These are phyloP conservation scores for Sympetrum striolatum DNA, from an alignment of 2,888 invertebrate genomes.

Conservation along the genomic window DNA sequence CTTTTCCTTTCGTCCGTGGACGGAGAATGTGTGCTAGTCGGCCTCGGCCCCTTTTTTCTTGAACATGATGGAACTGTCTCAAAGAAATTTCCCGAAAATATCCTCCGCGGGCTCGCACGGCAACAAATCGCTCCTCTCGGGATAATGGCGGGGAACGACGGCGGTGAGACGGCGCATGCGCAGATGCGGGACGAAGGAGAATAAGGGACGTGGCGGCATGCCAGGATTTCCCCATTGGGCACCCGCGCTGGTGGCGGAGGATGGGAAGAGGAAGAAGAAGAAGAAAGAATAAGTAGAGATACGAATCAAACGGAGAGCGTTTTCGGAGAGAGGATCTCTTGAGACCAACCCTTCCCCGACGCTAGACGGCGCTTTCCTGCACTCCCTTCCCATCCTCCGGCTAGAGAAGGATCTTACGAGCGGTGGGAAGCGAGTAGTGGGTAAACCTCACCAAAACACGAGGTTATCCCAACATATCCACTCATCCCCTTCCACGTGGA, in stretches of 20 bases:
- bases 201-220: not conserved
- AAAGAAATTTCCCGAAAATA: slow-evolving; percentile 41
- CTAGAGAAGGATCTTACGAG: not conserved
- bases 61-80: slow-evolving; percentile 41
- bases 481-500: not conserved
- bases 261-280: not conserved
- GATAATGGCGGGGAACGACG: slow-evolving; percentile 28
- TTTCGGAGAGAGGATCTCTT: not conserved
- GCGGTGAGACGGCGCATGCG: not conserved
- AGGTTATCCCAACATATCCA: not conserved
- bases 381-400: not conserved
- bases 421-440: not conserved
- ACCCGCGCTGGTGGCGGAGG: not conserved
- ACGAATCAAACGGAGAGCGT: not conserved
- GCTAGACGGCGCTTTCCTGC: not conserved
- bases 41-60: slow-evolving; percentile 26
- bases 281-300: not conserved
- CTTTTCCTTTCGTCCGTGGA: not conserved
- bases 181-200: not conserved
- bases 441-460: slow-evolving; percentile 9
- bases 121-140: slow-evolving; percentile 38
- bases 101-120: not conserved
- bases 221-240: not conserved
- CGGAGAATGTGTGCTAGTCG: slow-evolving; percentile 21
- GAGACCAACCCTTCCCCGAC: slow-evolving; percentile 27